These are phyloP conservation scores for Python bivittatus DNA, from an alignment of 2,113 vertebrate species.

Conservation along the genomic window DNA sequence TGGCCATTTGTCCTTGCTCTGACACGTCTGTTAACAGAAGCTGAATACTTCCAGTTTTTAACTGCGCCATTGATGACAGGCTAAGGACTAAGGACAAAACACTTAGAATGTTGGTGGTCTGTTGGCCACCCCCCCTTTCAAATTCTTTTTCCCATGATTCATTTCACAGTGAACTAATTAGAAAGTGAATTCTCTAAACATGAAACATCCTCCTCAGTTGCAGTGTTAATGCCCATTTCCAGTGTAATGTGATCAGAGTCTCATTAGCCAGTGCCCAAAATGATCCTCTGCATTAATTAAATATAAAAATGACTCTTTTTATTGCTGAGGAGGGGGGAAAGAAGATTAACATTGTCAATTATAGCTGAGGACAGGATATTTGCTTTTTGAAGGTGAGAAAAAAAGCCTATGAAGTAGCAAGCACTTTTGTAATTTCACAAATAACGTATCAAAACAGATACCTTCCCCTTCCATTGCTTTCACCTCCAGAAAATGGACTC, in stretches of 20 bases:
- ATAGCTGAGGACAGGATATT: conserved; percentile 72
- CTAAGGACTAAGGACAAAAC: conserved; percentile 51
- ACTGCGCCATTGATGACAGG: conserved; percentile 60
- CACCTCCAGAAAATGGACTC: conserved; percentile 65
- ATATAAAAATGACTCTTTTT: conserved; percentile 87
- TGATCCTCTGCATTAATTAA: conserved; percentile 92
- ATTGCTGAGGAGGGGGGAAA: conserved; percentile 77
- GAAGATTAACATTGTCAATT: conserved; percentile 83
- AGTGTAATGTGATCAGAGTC: conserved; percentile 90
- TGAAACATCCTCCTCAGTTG: conserved; percentile 78
- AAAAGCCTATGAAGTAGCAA: conserved; percentile 42
- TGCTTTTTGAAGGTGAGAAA: conserved; percentile 22
- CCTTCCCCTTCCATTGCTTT: conserved; percentile 33
- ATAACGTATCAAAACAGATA: conserved; percentile 33
- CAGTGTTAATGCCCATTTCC: conserved; percentile 84
- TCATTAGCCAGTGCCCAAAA: conserved; percentile 94
- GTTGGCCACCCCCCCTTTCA: conserved; percentile 40
- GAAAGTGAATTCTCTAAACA: conserved; percentile 80
- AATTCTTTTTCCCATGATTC: conserved; percentile 72
- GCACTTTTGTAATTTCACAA: conserved; percentile 32
- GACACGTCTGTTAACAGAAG: conserved; percentile 56
- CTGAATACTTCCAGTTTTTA: conserved; percentile 60
- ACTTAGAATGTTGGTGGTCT: conserved; percentile 69
- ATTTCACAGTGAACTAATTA: conserved; percentile 86
- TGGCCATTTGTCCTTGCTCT: conserved; percentile 60